A percentile compares a stretch with the other conserved stretches of the same genome.
These are phyloP conservation scores for Ammodramus savannarum DNA, from an alignment of 2,113 vertebrate species.

Conservation along the genomic window DNA sequence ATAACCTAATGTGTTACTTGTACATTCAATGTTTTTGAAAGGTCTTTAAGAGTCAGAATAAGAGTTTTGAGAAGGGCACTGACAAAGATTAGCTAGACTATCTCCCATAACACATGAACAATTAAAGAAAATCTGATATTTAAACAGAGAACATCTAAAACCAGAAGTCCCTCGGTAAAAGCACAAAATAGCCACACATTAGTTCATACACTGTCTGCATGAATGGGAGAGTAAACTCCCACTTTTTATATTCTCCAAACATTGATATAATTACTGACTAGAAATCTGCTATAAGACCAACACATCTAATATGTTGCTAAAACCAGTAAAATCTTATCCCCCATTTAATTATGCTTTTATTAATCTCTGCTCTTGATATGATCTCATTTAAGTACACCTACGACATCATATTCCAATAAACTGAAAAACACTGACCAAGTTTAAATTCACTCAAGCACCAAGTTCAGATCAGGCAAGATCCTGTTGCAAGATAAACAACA, in stretches of 20 bases:
- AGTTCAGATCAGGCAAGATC: slow-evolving; percentile 44
- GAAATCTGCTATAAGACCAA: not conserved
- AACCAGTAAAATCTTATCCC: not conserved
- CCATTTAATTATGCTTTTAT: slow-evolving; percentile 5
- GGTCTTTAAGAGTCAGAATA: not conserved
- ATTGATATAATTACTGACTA: not conserved
- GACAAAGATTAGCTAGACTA: not conserved
- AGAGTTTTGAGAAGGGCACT: not conserved
- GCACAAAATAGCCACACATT: not conserved
- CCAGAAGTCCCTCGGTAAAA: not conserved
- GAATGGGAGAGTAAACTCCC: not conserved
- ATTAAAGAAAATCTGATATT: not conserved
- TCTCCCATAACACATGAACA: not conserved
- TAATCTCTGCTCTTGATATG: not conserved
- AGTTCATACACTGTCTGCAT: not conserved
- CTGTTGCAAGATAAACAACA: slow-evolving; percentile 49
- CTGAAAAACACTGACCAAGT: slow-evolving; percentile 28
- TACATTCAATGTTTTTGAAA: not conserved
- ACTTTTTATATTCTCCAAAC: not conserved
- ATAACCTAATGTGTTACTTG: not conserved
- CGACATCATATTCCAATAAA: slow-evolving; percentile 33
- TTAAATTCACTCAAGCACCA: slow-evolving; percentile 44
- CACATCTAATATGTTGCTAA: not conserved
- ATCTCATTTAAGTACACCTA: slow-evolving; percentile 1
- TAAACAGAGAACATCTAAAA: not conserved